These are phyloP conservation scores for Sarcophaga caerulescens DNA, from an alignment of 2,888 invertebrate species.

Conservation along the genomic window DNA sequence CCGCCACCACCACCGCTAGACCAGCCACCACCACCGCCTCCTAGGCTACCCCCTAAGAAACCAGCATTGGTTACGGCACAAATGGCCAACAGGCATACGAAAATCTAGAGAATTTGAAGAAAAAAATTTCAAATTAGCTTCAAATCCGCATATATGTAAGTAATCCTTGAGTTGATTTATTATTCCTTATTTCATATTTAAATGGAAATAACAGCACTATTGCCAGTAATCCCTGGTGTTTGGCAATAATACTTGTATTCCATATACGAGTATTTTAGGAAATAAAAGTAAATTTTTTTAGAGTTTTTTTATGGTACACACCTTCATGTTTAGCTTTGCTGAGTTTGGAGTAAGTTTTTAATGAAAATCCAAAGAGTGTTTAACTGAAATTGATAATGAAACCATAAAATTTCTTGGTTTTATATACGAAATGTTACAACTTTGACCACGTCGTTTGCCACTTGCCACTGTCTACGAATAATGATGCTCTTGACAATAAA, in stretches of 20 bases:
- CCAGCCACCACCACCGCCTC: constrained; percentile 45
- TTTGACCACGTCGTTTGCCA: neutral
- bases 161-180: too few species aligned
- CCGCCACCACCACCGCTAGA: constrained; percentile 54
- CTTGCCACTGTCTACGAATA: neutral
- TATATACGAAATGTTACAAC: constrained; percentile 50
- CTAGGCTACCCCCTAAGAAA: constrained; percentile 54
- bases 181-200: too few species aligned
- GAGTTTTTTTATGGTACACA: constrained; percentile 15
- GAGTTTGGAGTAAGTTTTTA: constrained; percentile 13
- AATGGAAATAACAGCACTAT: neutral
- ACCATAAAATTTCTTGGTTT: constrained; percentile 2
- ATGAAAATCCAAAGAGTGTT: constrained; percentile 41
- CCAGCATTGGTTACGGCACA: constrained; percentile 68
- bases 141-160: too few species aligned
- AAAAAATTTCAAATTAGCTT: neutral
- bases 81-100: constrained; percentile 69
- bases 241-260: constrained; percentile 24
- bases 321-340: constrained; percentile 58
- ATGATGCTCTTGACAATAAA: constrained; percentile 22
- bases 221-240: constrained; percentile 48
- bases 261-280: neutral
- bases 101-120: constrained; percentile 59
- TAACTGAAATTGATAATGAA: constrained; percentile 53
- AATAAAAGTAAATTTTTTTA: neutral